A percentile compares a stretch with the other conserved stretches of the same genome.
These are phyloP conservation scores for Platichthys stellatus DNA, from an alignment of 2,113 vertebrate genomes.

Conservation along the genomic window DNA sequence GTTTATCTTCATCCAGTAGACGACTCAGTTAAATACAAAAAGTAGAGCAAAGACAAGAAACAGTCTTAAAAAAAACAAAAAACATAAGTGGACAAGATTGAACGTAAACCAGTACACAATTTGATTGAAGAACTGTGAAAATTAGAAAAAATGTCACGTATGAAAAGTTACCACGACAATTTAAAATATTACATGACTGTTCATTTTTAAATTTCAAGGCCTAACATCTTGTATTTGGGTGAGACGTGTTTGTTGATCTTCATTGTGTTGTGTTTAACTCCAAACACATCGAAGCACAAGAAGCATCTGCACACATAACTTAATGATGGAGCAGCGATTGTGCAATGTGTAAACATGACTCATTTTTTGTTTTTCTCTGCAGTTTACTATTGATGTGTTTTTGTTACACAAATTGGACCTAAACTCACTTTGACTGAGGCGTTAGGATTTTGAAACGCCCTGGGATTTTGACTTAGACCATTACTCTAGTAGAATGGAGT, in stretches of 20 bases:
- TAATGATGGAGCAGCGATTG: constrained; percentile 8
- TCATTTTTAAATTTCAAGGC: neutral
- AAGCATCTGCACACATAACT: constrained; percentile 7
- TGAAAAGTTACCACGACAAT: neutral
- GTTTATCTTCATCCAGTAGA: neutral
- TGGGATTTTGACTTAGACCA: constrained; percentile 12
- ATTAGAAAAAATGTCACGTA: too few relatives aligned
- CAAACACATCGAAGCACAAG: neutral
- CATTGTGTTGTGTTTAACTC: neutral
- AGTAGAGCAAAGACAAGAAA: neutral
- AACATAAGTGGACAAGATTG: neutral
- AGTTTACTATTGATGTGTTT: constrained; percentile 37
- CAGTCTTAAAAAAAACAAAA: neutral
- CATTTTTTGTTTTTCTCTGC: constrained; percentile 9
- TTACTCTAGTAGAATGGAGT: constrained; percentile 27
- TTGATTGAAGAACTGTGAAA: too few relatives aligned
- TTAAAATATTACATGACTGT: neutral
- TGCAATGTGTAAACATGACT: constrained; percentile 21
- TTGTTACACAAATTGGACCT: constrained; percentile 39
- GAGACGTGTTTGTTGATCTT: neutral
- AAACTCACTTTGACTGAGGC: constrained; percentile 21
- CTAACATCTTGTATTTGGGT: too few relatives aligned
- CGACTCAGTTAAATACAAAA: neutral
- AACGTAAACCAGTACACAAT: too few relatives aligned
- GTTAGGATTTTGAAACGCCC: constrained; percentile 39